A percentile compares a stretch with the other conserved stretches of the same genome.
phyloP scores from a whole-genome alignment of 23 tunicate species.

The Oikopleura vanhoeffeni region DNA sequence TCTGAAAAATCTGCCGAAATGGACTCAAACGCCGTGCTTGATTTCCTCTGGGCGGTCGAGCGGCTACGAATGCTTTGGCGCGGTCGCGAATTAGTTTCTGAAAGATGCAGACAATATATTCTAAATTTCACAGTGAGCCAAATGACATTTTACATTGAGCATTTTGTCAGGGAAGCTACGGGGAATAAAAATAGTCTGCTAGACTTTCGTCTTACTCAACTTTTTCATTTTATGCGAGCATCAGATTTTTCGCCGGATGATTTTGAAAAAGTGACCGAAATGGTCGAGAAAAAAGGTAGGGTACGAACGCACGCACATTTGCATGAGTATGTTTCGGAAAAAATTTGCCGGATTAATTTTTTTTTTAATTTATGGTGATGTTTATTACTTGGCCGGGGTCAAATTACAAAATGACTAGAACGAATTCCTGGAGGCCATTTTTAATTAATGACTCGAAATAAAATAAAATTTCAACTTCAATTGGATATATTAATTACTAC shows the following conservation, averaged over 20 bases:
- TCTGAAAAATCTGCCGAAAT: neutral
- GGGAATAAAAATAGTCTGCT: neutral
- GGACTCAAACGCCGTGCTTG: neutral
- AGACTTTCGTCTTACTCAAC: neutral
- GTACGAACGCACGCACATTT: no score
- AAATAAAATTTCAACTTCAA: no score
- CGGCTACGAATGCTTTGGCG: neutral
- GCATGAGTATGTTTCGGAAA: no score
- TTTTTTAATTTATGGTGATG: no score
- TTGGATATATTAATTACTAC: no score
- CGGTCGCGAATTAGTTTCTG: neutral
- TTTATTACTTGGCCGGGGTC: no score
- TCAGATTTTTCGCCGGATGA: neutral
- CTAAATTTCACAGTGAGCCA: neutral
- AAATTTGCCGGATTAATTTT: no score
- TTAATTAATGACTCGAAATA: no score
- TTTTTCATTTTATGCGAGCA: neutral
- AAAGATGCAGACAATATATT: neutral
- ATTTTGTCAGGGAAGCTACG: neutral
- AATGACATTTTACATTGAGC: neutral
- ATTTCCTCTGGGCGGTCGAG: slow-evolving; percentile 3
- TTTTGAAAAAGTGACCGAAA: neutral
- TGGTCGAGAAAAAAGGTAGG: no score
- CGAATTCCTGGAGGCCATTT: no score
- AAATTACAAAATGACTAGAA: no score